Base-by-base conservation (phyloP, 2,797 vertebrate species). In the Peromyscus aztecus region DNA sequence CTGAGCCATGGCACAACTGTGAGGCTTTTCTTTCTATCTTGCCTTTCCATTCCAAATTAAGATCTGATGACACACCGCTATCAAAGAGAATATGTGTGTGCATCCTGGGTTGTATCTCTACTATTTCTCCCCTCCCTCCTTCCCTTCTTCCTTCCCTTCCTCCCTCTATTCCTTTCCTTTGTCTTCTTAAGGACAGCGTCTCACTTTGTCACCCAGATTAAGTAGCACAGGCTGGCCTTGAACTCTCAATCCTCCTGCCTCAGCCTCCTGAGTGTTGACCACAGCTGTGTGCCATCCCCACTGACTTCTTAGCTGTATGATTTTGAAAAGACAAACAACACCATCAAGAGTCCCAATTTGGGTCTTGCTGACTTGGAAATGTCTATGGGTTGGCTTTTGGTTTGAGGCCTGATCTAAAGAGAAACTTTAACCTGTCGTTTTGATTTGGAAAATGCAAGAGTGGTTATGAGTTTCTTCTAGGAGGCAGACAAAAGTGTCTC, bases 21-120 rank as follows among this genome's bases (percentile, higher is more conserved):
- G 82, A 96, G 97, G 97, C 94, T 95, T 91, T 98, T 94, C 97
- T 98, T 94, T 96, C 76, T 49, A 23, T 34, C 87, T n/a, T 83
- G 73, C 76, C 96, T 97, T 84, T 96, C 98, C 97, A 94, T 97
- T 98, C 98, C 97, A 98, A 97, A 97, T 97, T 96, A 97, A 98
- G 98, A 96, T 97, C 94, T 97, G 96, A 97, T 96, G 97, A 90
- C 94, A 96, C 93, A 78, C 0, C 24, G 77, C 96, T 96, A 96
- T 85, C 93, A 90, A 86, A 98, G 87, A 91, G 96, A 95, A 94
- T 65, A 76, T 89, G 14, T 34, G 14, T 76, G 87, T 52, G 46
- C 63, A 69, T 92, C 77, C 94, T 82, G 86, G 16, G 67, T 96
- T 98, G 80, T 97, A 88, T 23, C 29, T 61, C 37, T 76, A 34